Evolutionary conservation across 1,140 invertebrate genomes (phyloP).

Genomic region (Pissodes strobi): DNA sequence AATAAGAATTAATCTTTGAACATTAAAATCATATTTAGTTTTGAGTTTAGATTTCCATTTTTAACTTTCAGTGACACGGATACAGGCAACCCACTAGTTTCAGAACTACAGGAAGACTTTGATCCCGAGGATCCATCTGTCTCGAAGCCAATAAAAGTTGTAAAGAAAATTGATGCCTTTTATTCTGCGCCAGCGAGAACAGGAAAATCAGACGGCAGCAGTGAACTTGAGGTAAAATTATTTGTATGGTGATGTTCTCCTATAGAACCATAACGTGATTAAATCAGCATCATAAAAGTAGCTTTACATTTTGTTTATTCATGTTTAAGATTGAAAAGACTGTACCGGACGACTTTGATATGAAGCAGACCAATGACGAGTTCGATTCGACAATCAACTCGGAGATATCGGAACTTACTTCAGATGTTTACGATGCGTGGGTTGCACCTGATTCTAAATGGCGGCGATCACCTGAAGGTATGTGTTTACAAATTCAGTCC

Average conservation of each 20-base stretch:
- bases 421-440: conserved; percentile 64
- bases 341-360: conserved; percentile 47
- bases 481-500: too few species aligned
- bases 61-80: conserved; percentile 71
- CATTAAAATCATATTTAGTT: too few species aligned
- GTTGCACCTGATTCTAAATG: conserved; percentile 62
- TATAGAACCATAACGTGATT: too few species aligned
- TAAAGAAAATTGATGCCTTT: conserved; percentile 21
- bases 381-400: conserved; percentile 56
- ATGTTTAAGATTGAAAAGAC: conserved; percentile 41
- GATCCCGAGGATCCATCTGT: conserved; percentile 66
- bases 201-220: conserved; percentile 42
- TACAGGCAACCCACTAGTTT: conserved; percentile 81
- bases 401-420: conserved; percentile 59
- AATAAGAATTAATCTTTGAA: too few species aligned
- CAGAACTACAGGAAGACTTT: conserved; percentile 84
- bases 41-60: not conserved
- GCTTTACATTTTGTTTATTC: not conserved
- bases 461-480: conserved; percentile 65
- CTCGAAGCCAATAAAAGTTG: conserved; percentile 21
- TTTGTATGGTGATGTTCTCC: too few species aligned
- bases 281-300: too few species aligned
- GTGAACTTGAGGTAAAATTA: conserved; percentile 41
- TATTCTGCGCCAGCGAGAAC: conserved; percentile 8
- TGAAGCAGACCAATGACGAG: conserved; percentile 57